Conservation (phyloP, 2,888 invertebrate genomes). For the Gastrophysa polygoni region DNA sequence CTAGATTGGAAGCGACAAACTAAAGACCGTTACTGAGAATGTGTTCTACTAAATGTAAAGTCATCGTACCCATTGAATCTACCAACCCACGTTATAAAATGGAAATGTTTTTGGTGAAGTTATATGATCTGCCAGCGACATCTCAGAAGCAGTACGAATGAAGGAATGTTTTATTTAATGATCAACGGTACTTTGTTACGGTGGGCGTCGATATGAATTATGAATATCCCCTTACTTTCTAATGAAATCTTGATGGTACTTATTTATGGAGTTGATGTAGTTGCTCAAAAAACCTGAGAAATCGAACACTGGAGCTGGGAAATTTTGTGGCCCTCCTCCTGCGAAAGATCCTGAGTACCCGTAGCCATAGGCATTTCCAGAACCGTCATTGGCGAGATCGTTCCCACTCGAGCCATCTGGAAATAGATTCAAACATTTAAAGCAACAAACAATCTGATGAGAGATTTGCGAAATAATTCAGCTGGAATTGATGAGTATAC, state of each 20-base stretch:
- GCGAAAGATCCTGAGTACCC: constrained; percentile 46
- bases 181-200: too few relatives aligned
- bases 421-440: not conserved
- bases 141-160: too few relatives aligned
- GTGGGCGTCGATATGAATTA: too few relatives aligned
- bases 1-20: constrained; percentile 33
- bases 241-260: constrained; percentile 47
- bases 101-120: too few relatives aligned
- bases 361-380: constrained; percentile 38
- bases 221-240: constrained; percentile 52
- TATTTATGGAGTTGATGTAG: constrained; percentile 46
- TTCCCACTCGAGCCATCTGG: constrained; percentile 22
- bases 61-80: too few relatives aligned
- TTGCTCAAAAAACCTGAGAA: constrained; percentile 37
- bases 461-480: too few relatives aligned
- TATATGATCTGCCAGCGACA: too few relatives aligned
- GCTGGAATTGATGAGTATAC: too few relatives aligned
- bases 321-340: constrained; percentile 34
- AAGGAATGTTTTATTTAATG: too few relatives aligned
- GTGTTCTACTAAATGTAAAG: too few relatives aligned
- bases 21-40: not conserved
- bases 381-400: constrained; percentile 20
- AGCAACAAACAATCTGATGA: too few relatives aligned
- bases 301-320: constrained; percentile 39
- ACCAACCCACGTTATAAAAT: too few relatives aligned